Percentiles rank a stretch among this genome's conserved stretches.
Conservation (phyloP, 2,113 vertebrate genomes). For the Callionymus lyra region DNA sequence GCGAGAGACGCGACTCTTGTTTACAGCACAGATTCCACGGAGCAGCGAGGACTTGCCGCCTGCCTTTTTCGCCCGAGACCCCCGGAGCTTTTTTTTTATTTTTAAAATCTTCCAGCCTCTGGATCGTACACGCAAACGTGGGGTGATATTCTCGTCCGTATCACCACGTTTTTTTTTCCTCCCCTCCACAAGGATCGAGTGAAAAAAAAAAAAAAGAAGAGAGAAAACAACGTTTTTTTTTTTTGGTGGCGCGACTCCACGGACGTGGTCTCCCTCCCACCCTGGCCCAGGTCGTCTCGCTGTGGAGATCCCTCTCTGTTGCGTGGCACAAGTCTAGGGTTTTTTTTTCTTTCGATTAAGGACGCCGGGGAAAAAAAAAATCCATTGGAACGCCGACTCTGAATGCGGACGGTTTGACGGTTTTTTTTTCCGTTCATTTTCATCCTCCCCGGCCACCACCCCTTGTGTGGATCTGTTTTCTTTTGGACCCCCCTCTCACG, state of each 20-base stretch:
- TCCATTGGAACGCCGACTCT: slow-evolving; percentile 31
- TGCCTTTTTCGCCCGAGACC: slow-evolving; percentile 21
- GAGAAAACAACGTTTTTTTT: neutral
- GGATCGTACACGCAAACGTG: slow-evolving; percentile 16
- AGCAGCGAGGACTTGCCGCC: slow-evolving; percentile 46
- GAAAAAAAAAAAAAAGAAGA: slow-evolving; percentile 3
- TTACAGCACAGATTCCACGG: slow-evolving; percentile 70
- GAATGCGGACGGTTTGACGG: neutral
- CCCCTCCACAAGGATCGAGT: neutral
- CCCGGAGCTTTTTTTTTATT: no score
- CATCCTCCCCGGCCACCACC: slow-evolving; percentile 48
- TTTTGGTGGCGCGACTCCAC: slow-evolving; percentile 18
- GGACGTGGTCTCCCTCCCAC: slow-evolving; percentile 33
- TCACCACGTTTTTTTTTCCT: neutral
- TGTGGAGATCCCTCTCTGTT: slow-evolving; percentile 48
- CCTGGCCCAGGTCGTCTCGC: slow-evolving; percentile 43
- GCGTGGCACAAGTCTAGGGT: slow-evolving; percentile 59
- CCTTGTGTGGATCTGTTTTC: slow-evolving; percentile 38
- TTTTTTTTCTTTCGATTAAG: slow-evolving; percentile 38
- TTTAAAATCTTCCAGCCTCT: slow-evolving; percentile 24
- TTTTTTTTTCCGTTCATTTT: slow-evolving; percentile 69
- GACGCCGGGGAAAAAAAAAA: slow-evolving; percentile 26
- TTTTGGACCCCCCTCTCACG: slow-evolving; percentile 4
- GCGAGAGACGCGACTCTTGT: slow-evolving; percentile 66
- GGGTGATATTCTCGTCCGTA: neutral